These are phyloP conservation scores for Oasisia sp. DNA, from an alignment of 2,888 invertebrate species.

Conservation along the genomic window DNA sequence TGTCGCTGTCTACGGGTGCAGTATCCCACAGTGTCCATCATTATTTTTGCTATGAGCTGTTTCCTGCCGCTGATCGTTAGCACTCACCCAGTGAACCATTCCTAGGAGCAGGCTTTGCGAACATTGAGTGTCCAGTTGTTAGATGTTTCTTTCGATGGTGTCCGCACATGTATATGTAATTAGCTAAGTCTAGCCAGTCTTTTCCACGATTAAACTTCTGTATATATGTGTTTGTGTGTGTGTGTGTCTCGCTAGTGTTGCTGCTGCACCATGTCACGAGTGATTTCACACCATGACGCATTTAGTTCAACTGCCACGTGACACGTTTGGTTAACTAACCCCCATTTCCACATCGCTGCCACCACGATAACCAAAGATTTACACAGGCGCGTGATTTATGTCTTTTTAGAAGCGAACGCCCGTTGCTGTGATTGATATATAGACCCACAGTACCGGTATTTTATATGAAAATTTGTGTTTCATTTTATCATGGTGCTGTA, in stretches of 20 bases:
- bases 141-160: background rate
- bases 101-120: constrained; percentile 1
- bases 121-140: constrained; percentile 11
- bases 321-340: constrained; percentile 5
- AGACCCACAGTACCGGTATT: constrained; percentile 3
- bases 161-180: background rate
- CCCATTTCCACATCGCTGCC: background rate
- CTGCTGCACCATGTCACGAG: background rate
- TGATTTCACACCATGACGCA: constrained; percentile 17
- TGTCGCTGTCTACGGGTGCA: background rate
- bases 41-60: constrained; percentile 17
- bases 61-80: constrained; percentile 2
- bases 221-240: constrained; percentile 5
- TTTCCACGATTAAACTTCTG: constrained; percentile 13
- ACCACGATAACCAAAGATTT: constrained; percentile 7
- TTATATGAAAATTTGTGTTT: background rate
- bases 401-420: background rate
- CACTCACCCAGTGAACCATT: constrained; percentile 12
- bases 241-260: background rate
- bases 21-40: constrained; percentile 13
- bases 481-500: background rate
- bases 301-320: background rate
- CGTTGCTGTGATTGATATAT: background rate
- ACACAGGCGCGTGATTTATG: background rate
- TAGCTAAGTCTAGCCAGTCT: constrained; percentile 13